Conservation (phyloP, 2,888 invertebrate genomes). For the Stenoptilia bipunctidactyla region DNA sequence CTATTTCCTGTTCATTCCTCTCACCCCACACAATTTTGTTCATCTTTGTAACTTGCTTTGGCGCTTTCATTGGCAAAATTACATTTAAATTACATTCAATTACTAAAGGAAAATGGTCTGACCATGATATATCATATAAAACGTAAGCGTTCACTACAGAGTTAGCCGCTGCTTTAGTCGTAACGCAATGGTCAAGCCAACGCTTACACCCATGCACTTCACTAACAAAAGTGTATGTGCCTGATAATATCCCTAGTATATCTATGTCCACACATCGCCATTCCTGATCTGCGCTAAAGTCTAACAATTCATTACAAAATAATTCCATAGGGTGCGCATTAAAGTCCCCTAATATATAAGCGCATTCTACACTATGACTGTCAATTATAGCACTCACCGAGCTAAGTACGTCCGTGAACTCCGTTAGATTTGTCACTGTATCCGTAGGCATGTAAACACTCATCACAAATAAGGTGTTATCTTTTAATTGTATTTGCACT, state of each 20-base stretch:
- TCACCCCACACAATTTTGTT: too few species aligned
- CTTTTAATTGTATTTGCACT: not conserved
- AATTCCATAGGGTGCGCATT: conserved; percentile 10
- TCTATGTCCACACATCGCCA: conserved; percentile 11
- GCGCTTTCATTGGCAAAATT: conserved; percentile 2
- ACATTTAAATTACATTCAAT: conserved; percentile 9
- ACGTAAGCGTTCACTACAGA: conserved; percentile 5
- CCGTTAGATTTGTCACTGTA: conserved; percentile 6
- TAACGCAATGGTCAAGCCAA: conserved; percentile 14
- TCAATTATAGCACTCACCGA: conserved; percentile 6
- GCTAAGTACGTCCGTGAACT: conserved; percentile 7
- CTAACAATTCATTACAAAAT: conserved; percentile 7
- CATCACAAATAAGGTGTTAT: conserved; percentile 1
- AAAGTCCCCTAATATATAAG: conserved; percentile 12
- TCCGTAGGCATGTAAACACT: conserved; percentile 12
- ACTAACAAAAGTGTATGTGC: conserved; percentile 11
- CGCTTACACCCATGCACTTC: conserved; percentile 9
- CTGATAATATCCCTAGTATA: conserved; percentile 6
- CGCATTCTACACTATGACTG: conserved; percentile 4
- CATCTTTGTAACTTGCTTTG: too few species aligned
- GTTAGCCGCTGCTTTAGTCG: conserved; percentile 5
- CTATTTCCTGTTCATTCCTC: not conserved
- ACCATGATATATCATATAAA: conserved; percentile 10
- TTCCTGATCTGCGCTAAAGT: conserved; percentile 10
- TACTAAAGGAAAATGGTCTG: conserved; percentile 15